Evolutionary conservation across 2,113 vertebrate genomes (phyloP), one percentile per base, ranked within the genome.

Genomic region (Cinclus cinclus): DNA sequence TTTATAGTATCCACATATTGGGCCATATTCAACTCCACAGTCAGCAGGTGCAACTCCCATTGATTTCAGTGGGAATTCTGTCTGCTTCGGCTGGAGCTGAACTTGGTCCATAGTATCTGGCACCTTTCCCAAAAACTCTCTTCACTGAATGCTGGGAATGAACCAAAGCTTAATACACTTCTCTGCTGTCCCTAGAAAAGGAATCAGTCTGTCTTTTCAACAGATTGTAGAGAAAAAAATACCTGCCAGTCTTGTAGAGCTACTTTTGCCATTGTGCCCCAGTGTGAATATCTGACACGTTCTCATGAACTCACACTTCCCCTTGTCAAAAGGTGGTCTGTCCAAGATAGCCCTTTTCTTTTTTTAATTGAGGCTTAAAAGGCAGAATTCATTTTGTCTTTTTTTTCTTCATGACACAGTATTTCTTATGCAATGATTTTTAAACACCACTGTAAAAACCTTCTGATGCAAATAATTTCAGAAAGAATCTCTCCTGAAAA

Each of bases 21-120:
- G 88, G 95, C 85, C 91, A 94, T 92, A 94, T 91, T 95, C 95
- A 93, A 52, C 81, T 94, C 93, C 65, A 9, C 55, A 88, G 85
- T 94, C 95, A 96, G 95, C 95, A 97, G 96, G 94, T 97, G 93
- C 94, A 94, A 30, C 90, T 92, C 85, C 92, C 94, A 93, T 90
- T 91, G 89, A 92, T 91, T 95, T 92, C 92, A 91, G 87, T 94
- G 91, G 95, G 95, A 97, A 96, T 95, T 95, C 84, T 94, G 75
- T 94, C 91, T 89, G 94, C 87, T 94, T 56, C 58, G 53, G 62
- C 94, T 67, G 87, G 90, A 94, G 84, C 94, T 94, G 89, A 95
- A 94, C 89, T 91, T 83, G 83, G 81, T 96, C 96, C 89, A 90
- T 60, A 75, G 89, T 6, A 90, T 84, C 87, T 97, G 97, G 92